Evolutionary conservation across 2,888 invertebrate species (phyloP).

Genomic region (Agrilus biguttatus): DNA sequence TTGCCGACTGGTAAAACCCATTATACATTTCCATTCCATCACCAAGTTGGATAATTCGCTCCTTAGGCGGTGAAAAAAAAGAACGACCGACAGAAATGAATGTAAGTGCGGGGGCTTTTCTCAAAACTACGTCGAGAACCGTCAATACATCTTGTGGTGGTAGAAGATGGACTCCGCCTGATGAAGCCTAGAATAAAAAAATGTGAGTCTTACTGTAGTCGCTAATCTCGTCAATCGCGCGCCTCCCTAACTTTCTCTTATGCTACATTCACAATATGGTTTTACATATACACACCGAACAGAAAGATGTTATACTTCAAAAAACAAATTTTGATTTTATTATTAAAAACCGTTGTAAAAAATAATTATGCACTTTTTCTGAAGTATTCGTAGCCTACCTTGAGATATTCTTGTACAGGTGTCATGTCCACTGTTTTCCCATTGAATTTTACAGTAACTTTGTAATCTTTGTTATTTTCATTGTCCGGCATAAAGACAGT

Average conservation of each 20-base stretch:
- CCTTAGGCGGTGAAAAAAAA: conserved; percentile 45
- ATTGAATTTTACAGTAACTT: conserved; percentile 35
- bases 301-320: too few species aligned
- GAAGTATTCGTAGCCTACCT: conserved; percentile 17
- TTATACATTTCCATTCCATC: conserved; percentile 83
- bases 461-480: conserved; percentile 22
- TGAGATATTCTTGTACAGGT: conserved; percentile 16
- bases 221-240: too few species aligned
- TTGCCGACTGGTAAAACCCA: conserved; percentile 85
- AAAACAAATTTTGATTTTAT: too few species aligned
- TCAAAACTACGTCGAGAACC: conserved; percentile 73
- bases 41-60: conserved; percentile 42
- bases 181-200: conserved; percentile 18
- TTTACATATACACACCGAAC: too few species aligned
- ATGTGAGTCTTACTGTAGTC: too few species aligned
- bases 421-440: conserved; percentile 40
- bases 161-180: conserved; percentile 16
- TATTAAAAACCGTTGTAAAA: too few species aligned
- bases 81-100: conserved; percentile 56
- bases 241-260: too few species aligned
- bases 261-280: too few species aligned
- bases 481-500: conserved; percentile 5
- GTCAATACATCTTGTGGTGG: conserved; percentile 50
- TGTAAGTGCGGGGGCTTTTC: conserved; percentile 42
- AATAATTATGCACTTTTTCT: conserved; percentile 4